These are phyloP conservation scores for Notoglanidium macrostoma DNA, from an alignment of 2,797 vertebrate genomes.

Conservation along the genomic window DNA sequence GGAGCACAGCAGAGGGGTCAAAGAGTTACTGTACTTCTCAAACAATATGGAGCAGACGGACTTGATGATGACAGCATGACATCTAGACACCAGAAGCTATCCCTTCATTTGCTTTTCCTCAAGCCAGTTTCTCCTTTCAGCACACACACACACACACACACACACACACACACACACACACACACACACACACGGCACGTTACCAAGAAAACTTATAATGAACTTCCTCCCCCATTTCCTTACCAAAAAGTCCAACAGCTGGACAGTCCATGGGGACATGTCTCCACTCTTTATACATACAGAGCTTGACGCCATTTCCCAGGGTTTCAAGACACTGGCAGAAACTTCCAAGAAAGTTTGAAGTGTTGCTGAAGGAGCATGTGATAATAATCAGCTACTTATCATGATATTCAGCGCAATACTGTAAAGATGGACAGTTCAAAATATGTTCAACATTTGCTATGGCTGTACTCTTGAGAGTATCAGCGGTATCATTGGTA, in stretches of 20 bases:
- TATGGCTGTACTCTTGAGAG: background rate
- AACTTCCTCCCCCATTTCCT: conserved; percentile 43
- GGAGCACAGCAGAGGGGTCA: conserved; percentile 18
- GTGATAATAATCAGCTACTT: background rate
- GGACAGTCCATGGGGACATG: conserved; percentile 37
- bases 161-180: conserved; percentile 35
- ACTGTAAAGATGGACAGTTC: background rate
- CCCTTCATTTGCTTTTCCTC: conserved; percentile 28
- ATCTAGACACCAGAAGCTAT: conserved; percentile 32
- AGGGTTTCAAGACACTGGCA: conserved; percentile 26
- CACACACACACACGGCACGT: conserved; percentile 3
- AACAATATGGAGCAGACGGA: conserved; percentile 25
- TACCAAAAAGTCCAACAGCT: conserved; percentile 28
- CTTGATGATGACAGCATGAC: conserved; percentile 44
- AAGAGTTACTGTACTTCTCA: background rate
- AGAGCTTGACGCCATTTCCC: conserved; percentile 5
- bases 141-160: conserved; percentile 31
- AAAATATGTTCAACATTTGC: background rate
- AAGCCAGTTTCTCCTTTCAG: conserved; percentile 33
- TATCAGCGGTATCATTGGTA: background rate
- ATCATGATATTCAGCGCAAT: background rate
- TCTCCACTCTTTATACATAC: conserved; percentile 4
- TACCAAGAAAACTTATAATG: conserved; percentile 41
- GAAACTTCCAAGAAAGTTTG: conserved; percentile 22
- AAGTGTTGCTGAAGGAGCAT: background rate